A percentile compares a stretch with the other conserved stretches of the same genome.
phyloP scores from a whole-genome alignment of 2,888 invertebrate genomes.

The Onchidella celtica region DNA sequence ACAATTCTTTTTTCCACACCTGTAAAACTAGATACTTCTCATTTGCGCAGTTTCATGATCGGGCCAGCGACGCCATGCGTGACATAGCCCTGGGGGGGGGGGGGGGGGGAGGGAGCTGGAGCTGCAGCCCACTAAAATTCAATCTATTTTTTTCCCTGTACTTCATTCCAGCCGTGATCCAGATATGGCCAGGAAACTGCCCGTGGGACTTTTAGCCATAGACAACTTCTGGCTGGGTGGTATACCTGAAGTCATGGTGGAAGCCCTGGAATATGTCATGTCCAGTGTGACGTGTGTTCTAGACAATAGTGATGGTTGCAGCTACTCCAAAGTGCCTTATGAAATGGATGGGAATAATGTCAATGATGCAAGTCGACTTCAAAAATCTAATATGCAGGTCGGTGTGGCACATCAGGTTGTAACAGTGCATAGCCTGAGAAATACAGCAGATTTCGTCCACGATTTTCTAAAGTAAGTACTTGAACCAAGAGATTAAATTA shows the following conservation, averaged over 20 bases:
- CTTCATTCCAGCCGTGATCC: constrained; percentile 32
- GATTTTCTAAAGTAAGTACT: constrained; percentile 22
- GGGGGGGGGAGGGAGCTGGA: too few relatives aligned
- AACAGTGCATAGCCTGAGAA: neutral
- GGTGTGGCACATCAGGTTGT: too few relatives aligned
- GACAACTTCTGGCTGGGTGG: constrained; percentile 56
- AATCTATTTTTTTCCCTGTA: neutral
- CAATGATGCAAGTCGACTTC: neutral
- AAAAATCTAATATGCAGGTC: neutral
- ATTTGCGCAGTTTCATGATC: too few relatives aligned
- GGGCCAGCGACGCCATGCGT: too few relatives aligned
- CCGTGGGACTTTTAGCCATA: constrained; percentile 61
- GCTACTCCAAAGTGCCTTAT: constrained; percentile 20
- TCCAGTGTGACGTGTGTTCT: constrained; percentile 8
- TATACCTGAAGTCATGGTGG: constrained; percentile 44
- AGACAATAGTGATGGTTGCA: neutral
- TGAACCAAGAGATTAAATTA: too few relatives aligned
- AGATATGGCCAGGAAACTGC: constrained; percentile 46
- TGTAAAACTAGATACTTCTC: too few relatives aligned
- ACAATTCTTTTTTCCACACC: too few relatives aligned
- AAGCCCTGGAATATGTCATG: constrained; percentile 36
- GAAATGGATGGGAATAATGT: neutral
- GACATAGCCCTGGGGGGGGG: too few relatives aligned
- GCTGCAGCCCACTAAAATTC: too few relatives aligned
- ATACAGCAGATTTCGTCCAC: neutral